Base-by-base conservation (phyloP, 2,888 invertebrate species). In the Erebia palarica region DNA sequence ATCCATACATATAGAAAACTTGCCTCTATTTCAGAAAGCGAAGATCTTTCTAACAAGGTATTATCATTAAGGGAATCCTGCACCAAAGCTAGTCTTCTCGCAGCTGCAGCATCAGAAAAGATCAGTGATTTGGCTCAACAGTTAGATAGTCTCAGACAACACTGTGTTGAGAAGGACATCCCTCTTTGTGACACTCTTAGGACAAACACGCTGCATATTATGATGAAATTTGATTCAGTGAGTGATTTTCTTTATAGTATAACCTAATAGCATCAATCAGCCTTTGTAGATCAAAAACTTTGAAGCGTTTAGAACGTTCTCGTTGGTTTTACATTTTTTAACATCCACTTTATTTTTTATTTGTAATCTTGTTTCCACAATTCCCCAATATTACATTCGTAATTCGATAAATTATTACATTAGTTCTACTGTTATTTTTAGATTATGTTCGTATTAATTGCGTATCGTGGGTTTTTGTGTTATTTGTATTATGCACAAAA, bases 121-220 rank as follows among this genome's bases (percentile, higher is more conserved):
- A 93, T 95, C 65, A 91, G 90, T 65, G 95, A 95, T 76, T 88
- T 96, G 75, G 89, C 94, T 3, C 90, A 93, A 18, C 95, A 95
- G 77, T 86, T 96, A 67, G 94, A 95, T 70, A 88, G 90, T 63
- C 84, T 94, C 57, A 93, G 94, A 82, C 95, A 95, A 78, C 95
- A 96, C 79, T 97, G 97, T 84, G 92, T 94, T 65, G 87, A 93
- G 69, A 95, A 95, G 79, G 97, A 97, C 87, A 94, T 95, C 44
- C 94, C 96, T 59, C 94, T 97, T 1, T 97, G 97, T 84, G 96
- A 96, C 77, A 96, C 96, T 14, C 91, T 97, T 76, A 95, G 96
- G 82, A 94, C 96, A 68, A 92, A 95, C 75, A 96, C 96, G 57
- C 93, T 97, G 76, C 95, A 96, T 75, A 90, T 96, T 71, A 92